Evolutionary conservation across 2,113 vertebrate genomes (phyloP).

Genomic region (Sarotherodon lohbergeri): DNA sequence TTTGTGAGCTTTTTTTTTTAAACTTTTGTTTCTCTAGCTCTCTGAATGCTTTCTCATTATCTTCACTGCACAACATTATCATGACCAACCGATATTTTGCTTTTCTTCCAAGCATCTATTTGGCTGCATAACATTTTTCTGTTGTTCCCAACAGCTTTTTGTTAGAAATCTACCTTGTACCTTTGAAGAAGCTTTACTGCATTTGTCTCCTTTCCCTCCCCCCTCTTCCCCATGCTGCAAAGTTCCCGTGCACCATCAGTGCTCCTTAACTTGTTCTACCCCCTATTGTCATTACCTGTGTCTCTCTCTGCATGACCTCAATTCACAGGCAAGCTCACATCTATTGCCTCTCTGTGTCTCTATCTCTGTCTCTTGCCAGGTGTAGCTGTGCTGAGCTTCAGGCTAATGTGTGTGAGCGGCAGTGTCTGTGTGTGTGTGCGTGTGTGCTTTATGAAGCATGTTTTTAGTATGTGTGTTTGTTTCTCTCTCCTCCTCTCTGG

Average conservation of each 20-base stretch:
- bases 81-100: neutral
- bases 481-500: constrained; percentile 21
- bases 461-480: constrained; percentile 11
- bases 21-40: fast-evolving
- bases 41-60: neutral
- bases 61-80: neutral
- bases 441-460: neutral
- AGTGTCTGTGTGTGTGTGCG: neutral
- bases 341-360: constrained; percentile 29
- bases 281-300: constrained; percentile 50
- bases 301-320: constrained; percentile 57
- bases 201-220: neutral
- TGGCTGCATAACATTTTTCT: neutral
- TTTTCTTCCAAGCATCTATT: neutral
- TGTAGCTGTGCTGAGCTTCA: constrained; percentile 41
- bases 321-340: constrained; percentile 51
- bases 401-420: constrained; percentile 35
- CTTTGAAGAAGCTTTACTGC: neutral
- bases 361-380: constrained; percentile 38
- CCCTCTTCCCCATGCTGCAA: neutral
- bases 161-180: neutral
- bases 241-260: constrained; percentile 14
- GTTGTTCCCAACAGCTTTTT: neutral
- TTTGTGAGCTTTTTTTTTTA: neutral
- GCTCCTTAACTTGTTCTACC: constrained; percentile 38